A percentile compares a stretch with the other conserved stretches of the same genome.
Evolutionary conservation across 2,888 invertebrate species (phyloP).

Genomic region (Acronicta aceris): DNA sequence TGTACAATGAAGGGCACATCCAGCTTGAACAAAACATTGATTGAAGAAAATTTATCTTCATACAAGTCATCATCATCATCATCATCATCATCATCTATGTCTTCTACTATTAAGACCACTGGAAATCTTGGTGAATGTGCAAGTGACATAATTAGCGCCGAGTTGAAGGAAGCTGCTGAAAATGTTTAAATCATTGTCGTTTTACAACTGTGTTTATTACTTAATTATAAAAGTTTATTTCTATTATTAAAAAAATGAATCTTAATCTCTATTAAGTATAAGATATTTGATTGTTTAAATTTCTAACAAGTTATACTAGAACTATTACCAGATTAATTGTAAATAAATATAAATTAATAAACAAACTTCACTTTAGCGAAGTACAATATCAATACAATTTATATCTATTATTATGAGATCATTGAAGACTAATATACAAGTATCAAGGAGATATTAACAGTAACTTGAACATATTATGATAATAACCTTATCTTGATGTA

Average conservation of each 20-base stretch:
- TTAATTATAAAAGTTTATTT: constrained; percentile 52
- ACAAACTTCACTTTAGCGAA: constrained; percentile 38
- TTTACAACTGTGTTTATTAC: constrained; percentile 59
- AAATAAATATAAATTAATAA: constrained; percentile 25
- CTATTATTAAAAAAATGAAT: constrained; percentile 38
- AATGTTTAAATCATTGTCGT: constrained; percentile 57
- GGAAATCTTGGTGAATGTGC: constrained; percentile 58
- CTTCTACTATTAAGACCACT: constrained; percentile 58
- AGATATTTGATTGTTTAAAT: constrained; percentile 39
- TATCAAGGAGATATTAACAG: constrained; percentile 23
- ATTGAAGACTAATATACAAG: constrained; percentile 48
- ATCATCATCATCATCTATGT: constrained; percentile 50
- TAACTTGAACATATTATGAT: constrained; percentile 15
- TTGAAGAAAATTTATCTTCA: constrained; percentile 56
- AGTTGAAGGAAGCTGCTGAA: constrained; percentile 68
- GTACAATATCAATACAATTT: constrained; percentile 34
- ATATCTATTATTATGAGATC: constrained; percentile 53
- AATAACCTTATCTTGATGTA: constrained; percentile 8
- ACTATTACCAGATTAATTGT: constrained; percentile 10
- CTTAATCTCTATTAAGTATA: constrained; percentile 30
- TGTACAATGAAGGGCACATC: constrained; percentile 37
- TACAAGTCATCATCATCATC: constrained; percentile 56
- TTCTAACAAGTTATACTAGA: constrained; percentile 23
- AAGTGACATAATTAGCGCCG: constrained; percentile 62
- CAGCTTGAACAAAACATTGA: constrained; percentile 42